phyloP scores from a whole-genome alignment of 2,888 invertebrate genomes.

The Conops quadrifasciatus region DNA sequence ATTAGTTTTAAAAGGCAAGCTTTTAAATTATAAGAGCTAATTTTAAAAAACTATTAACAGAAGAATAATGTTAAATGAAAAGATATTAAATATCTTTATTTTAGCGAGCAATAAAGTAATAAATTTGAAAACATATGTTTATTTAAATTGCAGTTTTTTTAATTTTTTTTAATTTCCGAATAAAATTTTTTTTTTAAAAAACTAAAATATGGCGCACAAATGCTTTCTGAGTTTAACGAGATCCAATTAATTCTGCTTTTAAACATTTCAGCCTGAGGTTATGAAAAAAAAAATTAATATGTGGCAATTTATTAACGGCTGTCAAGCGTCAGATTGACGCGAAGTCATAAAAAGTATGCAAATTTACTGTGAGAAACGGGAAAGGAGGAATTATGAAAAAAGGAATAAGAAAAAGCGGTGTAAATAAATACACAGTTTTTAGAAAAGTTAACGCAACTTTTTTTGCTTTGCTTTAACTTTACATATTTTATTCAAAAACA shows the following conservation, averaged over 20 bases:
- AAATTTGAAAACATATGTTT: no score
- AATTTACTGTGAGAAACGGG: background rate
- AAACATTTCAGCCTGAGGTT: conserved; percentile 5
- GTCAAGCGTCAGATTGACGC: conserved; percentile 19
- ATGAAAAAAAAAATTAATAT: conserved; percentile 8
- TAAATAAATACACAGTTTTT: no score
- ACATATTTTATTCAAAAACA: no score
- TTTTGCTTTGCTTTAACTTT: no score
- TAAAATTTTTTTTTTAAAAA: background rate
- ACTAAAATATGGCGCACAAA: background rate
- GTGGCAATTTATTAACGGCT: background rate
- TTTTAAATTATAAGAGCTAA: no score
- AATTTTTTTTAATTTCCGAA: background rate
- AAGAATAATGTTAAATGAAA: no score
- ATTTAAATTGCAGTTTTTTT: background rate
- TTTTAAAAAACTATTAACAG: no score
- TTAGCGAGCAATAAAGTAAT: no score
- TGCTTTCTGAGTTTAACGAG: background rate
- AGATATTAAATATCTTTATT: no score
- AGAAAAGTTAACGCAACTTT: no score
- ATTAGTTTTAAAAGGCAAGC: no score
- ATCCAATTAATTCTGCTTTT: conserved; percentile 20
- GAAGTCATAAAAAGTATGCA: conserved; percentile 6
- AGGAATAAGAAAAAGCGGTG: no score
- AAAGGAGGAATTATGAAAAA: background rate